Base-by-base conservation (phyloP, 2,113 vertebrate genomes). In the Puffinus mauretanicus region DNA sequence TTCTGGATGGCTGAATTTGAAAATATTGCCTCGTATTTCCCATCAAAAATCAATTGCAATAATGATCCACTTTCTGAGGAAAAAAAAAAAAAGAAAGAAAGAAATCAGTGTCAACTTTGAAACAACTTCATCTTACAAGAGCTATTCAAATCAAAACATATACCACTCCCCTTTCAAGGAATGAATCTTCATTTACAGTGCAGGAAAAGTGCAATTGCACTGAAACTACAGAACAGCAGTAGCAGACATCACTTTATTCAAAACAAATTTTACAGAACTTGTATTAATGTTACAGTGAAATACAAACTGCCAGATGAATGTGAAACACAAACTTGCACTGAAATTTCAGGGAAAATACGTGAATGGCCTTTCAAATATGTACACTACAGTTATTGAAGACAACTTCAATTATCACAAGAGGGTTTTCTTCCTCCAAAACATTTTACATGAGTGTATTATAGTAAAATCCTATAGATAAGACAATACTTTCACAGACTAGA, bases 1-100 rank as follows among this genome's bases (percentile, higher is more conserved):
- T 97, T 97, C 70, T 87, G 94, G 84, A 99, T 97, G 44, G 93
- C 66, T 26, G 97, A 96, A 94, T 97, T 98, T 84, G 98, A 97
- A 92, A 99, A 97, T 52, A 99, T 96, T 2, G 97, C 97, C 73
- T 99, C 94, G 1, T 98, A 99, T 61, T 98, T 98, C 11, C 99
- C 99, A 72, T 98, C 98, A 86, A 99, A 96, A 70, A 99, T 92
- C 69, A 97, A 91, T 8, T 98, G 98, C 91, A 99, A 96, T 87
- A 99, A 96, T 9, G 97, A 94, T 81, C 97, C 98, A 42, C 96
- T 98, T 86, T 98, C 99, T 99, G 95, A 16, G 86, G 38, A 10
- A 10, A 32, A 71, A 16, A n/a, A 9, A 9, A 15, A 27, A 42
- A 11, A 26, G 18, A 10, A 22, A 26, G 25, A 65, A 3, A 46